These are phyloP conservation scores for Exaiptasia diaphana DNA, from an alignment of 64 coral and sea anemone species.

Conservation along the genomic window DNA sequence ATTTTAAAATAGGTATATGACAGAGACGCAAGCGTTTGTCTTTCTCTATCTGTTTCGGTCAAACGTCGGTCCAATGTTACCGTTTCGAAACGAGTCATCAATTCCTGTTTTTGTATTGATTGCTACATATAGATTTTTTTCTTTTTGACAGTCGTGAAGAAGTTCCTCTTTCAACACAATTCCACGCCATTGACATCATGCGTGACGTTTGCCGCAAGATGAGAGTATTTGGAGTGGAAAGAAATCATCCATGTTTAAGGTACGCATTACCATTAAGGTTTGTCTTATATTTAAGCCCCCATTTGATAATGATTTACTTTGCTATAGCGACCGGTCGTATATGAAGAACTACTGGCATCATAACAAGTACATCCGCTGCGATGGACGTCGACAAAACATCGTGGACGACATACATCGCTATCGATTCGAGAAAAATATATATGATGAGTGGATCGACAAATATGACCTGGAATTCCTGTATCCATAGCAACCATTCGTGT, in stretches of 20 bases:
- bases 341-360: constrained; percentile 12
- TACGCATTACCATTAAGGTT: background rate
- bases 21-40: too few relatives aligned
- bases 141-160: too few relatives aligned
- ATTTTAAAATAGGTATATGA: too few relatives aligned
- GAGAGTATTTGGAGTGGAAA: constrained; percentile 52
- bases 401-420: constrained; percentile 12
- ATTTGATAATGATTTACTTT: background rate
- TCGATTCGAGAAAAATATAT: constrained; percentile 27
- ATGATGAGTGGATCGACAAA: constrained; percentile 13
- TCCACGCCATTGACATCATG: constrained; percentile 23
- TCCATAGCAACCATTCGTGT: too few relatives aligned
- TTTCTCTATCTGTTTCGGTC: too few relatives aligned
- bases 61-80: too few relatives aligned
- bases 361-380: background rate
- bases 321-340: background rate
- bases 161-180: constrained; percentile 35
- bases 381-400: background rate
- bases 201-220: constrained; percentile 35
- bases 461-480: constrained; percentile 63
- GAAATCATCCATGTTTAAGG: constrained; percentile 54
- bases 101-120: too few relatives aligned
- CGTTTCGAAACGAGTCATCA: too few relatives aligned
- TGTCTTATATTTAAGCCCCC: background rate
- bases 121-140: too few relatives aligned